Percentiles rank a stretch among this genome's conserved stretches.
phyloP scores from a whole-genome alignment of 2,797 vertebrate species.

The Artibeus lituratus region DNA sequence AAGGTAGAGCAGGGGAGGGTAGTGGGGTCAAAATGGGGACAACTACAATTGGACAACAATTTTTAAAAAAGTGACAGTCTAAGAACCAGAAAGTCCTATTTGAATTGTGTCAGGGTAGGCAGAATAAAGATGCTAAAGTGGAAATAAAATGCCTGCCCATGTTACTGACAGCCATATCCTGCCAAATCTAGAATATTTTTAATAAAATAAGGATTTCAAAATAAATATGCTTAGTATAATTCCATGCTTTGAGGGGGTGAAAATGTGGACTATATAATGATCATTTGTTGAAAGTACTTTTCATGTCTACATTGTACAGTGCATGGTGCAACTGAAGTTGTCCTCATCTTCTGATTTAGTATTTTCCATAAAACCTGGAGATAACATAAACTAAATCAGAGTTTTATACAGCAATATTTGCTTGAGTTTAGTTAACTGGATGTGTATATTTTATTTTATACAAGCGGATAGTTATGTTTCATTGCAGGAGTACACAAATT shows the following conservation, averaged over 20 bases:
- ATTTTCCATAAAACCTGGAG: background rate
- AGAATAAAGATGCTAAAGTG: background rate
- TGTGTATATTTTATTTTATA: background rate
- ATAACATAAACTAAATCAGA: background rate
- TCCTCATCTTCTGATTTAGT: background rate
- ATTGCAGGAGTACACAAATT: background rate
- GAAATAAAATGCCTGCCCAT: background rate
- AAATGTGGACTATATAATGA: background rate
- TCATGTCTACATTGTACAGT: background rate
- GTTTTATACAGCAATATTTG: background rate
- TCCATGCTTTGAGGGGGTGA: background rate
- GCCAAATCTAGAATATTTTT: background rate
- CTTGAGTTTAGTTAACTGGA: slow-evolving; percentile 21
- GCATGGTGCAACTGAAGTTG: background rate
- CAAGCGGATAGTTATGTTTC: background rate
- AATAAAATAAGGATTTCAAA: background rate
- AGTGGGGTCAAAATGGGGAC: too few relatives aligned
- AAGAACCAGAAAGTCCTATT: background rate
- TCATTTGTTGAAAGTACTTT: background rate
- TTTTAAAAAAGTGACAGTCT: background rate
- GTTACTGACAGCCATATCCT: background rate
- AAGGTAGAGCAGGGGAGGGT: too few relatives aligned
- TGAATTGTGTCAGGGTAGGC: background rate
- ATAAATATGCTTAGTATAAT: background rate
- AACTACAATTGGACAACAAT: too few relatives aligned